Percentiles rank a stretch among this genome's conserved stretches.
These are phyloP conservation scores for Aurelia coerulea DNA, from an alignment of 30 jellyfish, hydroid and myxozoan species.

Conservation along the genomic window DNA sequence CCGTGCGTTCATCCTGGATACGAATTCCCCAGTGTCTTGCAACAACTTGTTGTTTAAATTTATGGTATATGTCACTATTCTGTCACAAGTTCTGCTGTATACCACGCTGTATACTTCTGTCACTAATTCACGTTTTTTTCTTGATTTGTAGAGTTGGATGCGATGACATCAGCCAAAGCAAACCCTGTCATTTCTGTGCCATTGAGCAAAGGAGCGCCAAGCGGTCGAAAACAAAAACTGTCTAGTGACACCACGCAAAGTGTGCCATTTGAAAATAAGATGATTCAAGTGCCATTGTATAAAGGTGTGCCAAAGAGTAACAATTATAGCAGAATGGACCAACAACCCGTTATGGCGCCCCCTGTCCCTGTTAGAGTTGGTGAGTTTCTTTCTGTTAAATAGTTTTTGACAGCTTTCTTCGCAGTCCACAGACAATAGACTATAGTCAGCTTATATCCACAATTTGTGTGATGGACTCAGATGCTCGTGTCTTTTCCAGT, in stretches of 20 bases:
- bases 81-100: too few species aligned
- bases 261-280: constrained; percentile 5
- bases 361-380: constrained; percentile 75
- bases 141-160: constrained; percentile 34
- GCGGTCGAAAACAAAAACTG: not conserved
- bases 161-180: constrained; percentile 47
- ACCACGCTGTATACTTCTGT: too few species aligned
- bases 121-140: not conserved
- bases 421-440: too few species aligned
- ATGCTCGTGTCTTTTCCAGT: too few species aligned
- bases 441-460: too few species aligned
- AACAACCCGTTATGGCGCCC: constrained; percentile 25
- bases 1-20: too few species aligned
- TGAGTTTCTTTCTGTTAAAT: not conserved
- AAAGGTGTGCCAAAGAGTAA: constrained; percentile 12
- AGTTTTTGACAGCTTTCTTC: too few species aligned
- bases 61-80: too few species aligned
- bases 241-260: constrained; percentile 7
- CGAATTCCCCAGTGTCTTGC: too few species aligned
- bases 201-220: constrained; percentile 38
- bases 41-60: too few species aligned
- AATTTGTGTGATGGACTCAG: too few species aligned
- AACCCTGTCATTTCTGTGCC: constrained; percentile 64
- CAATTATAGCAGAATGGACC: not conserved
- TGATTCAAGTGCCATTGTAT: constrained; percentile 38